Conservation (phyloP, 2,888 invertebrate species). For the Eupithecia subumbrata region DNA sequence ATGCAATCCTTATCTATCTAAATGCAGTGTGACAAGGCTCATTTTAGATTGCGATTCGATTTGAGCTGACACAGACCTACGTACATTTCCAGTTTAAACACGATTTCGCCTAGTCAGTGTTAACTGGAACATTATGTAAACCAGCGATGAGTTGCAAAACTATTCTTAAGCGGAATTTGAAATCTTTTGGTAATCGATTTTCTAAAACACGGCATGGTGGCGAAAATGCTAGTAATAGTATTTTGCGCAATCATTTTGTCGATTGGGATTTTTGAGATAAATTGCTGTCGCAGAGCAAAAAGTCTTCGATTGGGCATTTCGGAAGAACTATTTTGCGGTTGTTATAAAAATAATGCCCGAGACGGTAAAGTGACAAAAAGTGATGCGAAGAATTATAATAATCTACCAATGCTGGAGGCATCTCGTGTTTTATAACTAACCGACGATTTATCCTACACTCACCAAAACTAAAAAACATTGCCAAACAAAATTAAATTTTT, state of each 20-base stretch:
- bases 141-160: conserved; percentile 36
- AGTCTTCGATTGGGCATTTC: neutral
- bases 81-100: conserved; percentile 61
- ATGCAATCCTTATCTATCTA: conserved; percentile 10
- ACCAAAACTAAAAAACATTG: neutral
- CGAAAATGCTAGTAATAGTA: neutral
- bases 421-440: neutral
- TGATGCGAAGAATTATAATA: neutral
- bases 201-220: neutral
- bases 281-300: neutral
- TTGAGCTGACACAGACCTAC: conserved; percentile 36
- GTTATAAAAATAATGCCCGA: neutral
- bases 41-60: conserved; percentile 17
- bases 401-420: neutral
- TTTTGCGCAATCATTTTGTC: neutral
- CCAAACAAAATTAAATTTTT: conserved; percentile 7
- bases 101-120: conserved; percentile 51
- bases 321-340: no score
- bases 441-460: neutral
- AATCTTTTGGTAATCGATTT: conserved; percentile 23
- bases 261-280: neutral
- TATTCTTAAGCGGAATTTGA: conserved; percentile 29
- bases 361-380: neutral
- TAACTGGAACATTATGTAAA: conserved; percentile 50
- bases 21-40: conserved; percentile 12